A percentile compares a stretch with the other conserved stretches of the same genome.
These are phyloP conservation scores for Pygocentrus nattereri DNA, from an alignment of 2,797 vertebrate genomes.

Conservation along the genomic window DNA sequence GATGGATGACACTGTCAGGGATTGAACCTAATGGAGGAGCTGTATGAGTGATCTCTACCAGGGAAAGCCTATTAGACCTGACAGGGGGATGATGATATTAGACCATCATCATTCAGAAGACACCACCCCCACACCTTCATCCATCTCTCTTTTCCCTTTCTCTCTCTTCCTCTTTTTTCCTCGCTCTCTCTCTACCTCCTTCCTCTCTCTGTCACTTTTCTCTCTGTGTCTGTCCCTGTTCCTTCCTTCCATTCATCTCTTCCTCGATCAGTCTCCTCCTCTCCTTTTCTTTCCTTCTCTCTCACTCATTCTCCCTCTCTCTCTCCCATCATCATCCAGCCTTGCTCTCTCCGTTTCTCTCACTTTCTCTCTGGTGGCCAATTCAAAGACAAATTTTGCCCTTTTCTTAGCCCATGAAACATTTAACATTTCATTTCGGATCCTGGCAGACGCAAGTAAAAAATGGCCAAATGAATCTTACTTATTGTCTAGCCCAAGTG, in stretches of 20 bases:
- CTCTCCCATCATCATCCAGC: conserved; percentile 53
- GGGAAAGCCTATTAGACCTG: conserved; percentile 99
- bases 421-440: conserved; percentile 99
- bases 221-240: conserved; percentile 61
- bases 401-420: conserved; percentile 99
- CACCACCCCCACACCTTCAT: conserved; percentile 97
- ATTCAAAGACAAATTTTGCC: conserved; percentile 98
- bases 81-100: conserved; percentile 99
- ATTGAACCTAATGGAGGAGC: conserved; percentile 96
- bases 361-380: conserved; percentile 84
- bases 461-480: conserved; percentile 98
- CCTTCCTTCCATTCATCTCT: conserved; percentile 47
- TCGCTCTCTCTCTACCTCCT: conserved; percentile 38
- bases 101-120: conserved; percentile 99
- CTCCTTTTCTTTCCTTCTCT: conserved; percentile 35
- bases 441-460: conserved; percentile 97
- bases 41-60: conserved; percentile 99
- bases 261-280: conserved; percentile 37
- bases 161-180: conserved; percentile 37
- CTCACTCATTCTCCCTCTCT: conserved; percentile 55
- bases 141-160: conserved; percentile 74
- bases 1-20: conserved; percentile 98
- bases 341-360: conserved; percentile 31
- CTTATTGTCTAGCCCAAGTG: conserved; percentile 94
- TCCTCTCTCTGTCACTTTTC: conserved; percentile 55